Evolutionary conservation across 2,888 invertebrate species (phyloP).

Genomic region (Chirona hameri): DNA sequence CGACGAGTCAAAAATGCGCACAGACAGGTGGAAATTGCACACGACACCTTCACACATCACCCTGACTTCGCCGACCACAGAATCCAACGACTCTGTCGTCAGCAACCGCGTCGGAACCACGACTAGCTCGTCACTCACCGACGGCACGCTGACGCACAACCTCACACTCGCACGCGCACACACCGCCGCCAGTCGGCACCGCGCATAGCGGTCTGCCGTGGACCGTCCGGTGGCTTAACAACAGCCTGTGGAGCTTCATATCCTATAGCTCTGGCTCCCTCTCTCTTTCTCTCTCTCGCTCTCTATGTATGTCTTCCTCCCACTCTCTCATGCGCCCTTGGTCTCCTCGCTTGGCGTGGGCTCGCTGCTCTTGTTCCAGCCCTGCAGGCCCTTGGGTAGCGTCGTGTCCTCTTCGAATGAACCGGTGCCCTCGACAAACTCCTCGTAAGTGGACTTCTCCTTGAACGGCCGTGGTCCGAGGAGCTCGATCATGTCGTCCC

Average conservation of each 20-base stretch:
- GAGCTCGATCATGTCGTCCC: constrained; percentile 96
- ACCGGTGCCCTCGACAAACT: constrained; percentile 97
- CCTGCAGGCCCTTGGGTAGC: constrained; percentile 89
- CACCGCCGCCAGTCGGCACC: neutral
- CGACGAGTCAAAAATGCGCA: neutral
- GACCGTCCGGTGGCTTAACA: too few species aligned
- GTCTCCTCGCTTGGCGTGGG: neutral
- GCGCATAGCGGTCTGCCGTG: too few species aligned
- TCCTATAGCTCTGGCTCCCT: neutral
- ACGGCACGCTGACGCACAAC: neutral
- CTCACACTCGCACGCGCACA: neutral
- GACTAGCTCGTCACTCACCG: neutral
- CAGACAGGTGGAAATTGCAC: neutral
- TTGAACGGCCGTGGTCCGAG: constrained; percentile 92
- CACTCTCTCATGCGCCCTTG: neutral
- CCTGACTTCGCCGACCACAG: neutral
- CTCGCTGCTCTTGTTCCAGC: constrained; percentile 70
- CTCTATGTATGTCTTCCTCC: too few species aligned
- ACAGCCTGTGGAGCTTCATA: neutral
- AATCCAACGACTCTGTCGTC: neutral
- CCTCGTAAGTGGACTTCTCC: constrained; percentile 98
- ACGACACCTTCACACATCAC: neutral
- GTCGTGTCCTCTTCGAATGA: constrained; percentile 95
- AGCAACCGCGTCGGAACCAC: neutral
- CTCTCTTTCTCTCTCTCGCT: neutral